Base-by-base conservation (phyloP, 2,888 invertebrate genomes). In the Clanis bilineata region DNA sequence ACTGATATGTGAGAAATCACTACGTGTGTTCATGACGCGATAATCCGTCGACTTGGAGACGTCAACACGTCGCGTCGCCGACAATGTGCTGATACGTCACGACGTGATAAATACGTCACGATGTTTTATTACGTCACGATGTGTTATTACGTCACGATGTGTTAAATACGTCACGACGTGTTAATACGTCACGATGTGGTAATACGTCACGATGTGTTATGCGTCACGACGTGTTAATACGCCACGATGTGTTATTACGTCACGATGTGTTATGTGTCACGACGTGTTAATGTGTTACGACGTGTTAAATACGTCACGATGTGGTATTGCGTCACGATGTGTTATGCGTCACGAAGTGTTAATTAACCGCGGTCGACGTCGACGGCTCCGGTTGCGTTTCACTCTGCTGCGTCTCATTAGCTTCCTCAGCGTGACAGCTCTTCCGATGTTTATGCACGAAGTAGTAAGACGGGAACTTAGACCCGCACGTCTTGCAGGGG, bases 391-490 rank as follows among this genome's bases (percentile, higher is more conserved):
- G 73, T 43, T 68, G 67, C 0, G 62, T 23, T 15, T 70, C 69
- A 0, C 56, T 56, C 70, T 85, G 58, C 59, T 70, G 63, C 12
- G 68, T 69, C 0, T 69, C 66, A 0, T 72, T 71, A 23, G 72
- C 83, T 68, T 95, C 94, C 57, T 95, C 95, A 0, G 95, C 95
- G 79, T 98, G 97, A 77, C 97, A 97, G 74, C 96, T 86, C 88
- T 97, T 97, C 58, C 97, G 93, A 81, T 98, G 98, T 79, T 98
- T 98, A 82, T 98, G 97, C 23, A 97, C 97, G 90, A 98, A 98
- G 88, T 98, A 98, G 82, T 98, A 98, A 68, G 97, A 97, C 1
- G 98, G 98, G 82, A 98, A 98, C 83, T 97, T 97, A 72, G 95
- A 96, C 21, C 98, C 97, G 85, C 98, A 98, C 0, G 96, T 97